Evolutionary conservation across 1,140 invertebrate genomes (phyloP).

Genomic region (Matsumurasca onukii): DNA sequence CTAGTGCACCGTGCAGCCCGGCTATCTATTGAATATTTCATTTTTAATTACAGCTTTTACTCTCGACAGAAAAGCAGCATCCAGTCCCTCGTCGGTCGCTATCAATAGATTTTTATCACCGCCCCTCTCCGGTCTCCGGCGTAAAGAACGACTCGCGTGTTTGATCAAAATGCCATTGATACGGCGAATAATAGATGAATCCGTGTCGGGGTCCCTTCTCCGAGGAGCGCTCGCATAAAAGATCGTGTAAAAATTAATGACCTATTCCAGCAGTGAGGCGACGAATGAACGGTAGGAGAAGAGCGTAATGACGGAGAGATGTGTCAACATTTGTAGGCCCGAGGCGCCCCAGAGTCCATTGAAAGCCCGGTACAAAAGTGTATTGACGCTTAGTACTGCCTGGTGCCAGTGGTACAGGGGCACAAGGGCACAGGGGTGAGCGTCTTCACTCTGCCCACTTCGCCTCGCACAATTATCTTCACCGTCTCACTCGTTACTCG

Average conservation of each 20-base stretch:
- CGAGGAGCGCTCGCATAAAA: constrained; percentile 28
- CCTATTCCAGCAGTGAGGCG: constrained; percentile 18
- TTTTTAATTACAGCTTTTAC: constrained; percentile 35
- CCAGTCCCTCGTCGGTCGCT: constrained; percentile 23
- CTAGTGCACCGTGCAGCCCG: too few relatives aligned
- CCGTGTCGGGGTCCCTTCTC: constrained; percentile 17
- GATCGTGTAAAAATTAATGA: constrained; percentile 35
- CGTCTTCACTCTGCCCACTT: too few relatives aligned
- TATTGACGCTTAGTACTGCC: constrained; percentile 4
- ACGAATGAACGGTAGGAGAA: constrained; percentile 6
- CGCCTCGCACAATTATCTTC: too few relatives aligned
- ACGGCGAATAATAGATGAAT: constrained; percentile 26
- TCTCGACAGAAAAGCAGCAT: constrained; percentile 27
- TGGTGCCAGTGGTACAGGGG: too few relatives aligned
- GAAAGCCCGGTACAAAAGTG: constrained; percentile 12
- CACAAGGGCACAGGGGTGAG: too few relatives aligned
- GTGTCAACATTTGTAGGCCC: constrained; percentile 16
- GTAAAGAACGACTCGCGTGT: constrained; percentile 10
- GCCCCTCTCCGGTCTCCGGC: constrained; percentile 11
- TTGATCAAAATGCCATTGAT: constrained; percentile 35
- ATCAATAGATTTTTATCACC: constrained; percentile 33
- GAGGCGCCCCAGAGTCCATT: neutral
- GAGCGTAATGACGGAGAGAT: constrained; percentile 4
- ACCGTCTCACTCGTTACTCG: too few relatives aligned
- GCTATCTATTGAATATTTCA: constrained; percentile 32